Percentiles rank a stretch among this genome's conserved stretches.
phyloP scores from a whole-genome alignment of 2,797 vertebrate species.

The Squalus acanthias region DNA sequence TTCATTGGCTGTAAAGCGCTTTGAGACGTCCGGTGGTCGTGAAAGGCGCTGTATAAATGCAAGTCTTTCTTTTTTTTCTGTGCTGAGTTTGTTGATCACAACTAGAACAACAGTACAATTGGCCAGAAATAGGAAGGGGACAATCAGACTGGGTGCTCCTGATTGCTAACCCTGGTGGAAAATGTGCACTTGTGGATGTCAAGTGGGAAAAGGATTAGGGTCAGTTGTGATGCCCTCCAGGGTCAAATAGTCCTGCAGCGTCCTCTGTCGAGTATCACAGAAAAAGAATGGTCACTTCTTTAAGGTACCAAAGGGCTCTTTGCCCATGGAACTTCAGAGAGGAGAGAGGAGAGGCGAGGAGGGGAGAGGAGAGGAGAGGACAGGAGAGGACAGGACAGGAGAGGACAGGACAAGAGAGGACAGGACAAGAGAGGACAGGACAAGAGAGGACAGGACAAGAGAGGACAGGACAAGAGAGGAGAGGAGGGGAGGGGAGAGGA shows the following conservation, averaged over 20 bases:
- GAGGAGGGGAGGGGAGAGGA: slow-evolving; percentile 61
- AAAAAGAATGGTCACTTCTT: not conserved
- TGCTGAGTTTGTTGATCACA: not conserved
- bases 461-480: slow-evolving; percentile 40
- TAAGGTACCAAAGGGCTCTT: not conserved
- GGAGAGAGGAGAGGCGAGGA: too few species aligned
- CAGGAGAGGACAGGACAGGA: not conserved
- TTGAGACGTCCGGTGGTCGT: too few species aligned
- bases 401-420: not conserved
- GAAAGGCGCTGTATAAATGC: too few species aligned
- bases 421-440: slow-evolving; percentile 53
- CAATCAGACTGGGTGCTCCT: not conserved
- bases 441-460: not conserved
- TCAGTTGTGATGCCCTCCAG: not conserved
- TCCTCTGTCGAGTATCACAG: not conserved
- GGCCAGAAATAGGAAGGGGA: not conserved
- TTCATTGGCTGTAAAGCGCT: too few species aligned
- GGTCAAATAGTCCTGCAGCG: not conserved
- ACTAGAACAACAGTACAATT: not conserved
- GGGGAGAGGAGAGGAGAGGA: slow-evolving; percentile 53
- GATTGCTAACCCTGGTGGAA: not conserved
- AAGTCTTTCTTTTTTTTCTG: not conserved
- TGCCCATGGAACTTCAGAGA: not conserved
- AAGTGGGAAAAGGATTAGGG: not conserved
- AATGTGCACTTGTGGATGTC: not conserved